Evolutionary conservation across 2,113 vertebrate species (phyloP), one percentile per base, ranked within the genome.

Genomic region (Nothoprocta perdicaria): DNA sequence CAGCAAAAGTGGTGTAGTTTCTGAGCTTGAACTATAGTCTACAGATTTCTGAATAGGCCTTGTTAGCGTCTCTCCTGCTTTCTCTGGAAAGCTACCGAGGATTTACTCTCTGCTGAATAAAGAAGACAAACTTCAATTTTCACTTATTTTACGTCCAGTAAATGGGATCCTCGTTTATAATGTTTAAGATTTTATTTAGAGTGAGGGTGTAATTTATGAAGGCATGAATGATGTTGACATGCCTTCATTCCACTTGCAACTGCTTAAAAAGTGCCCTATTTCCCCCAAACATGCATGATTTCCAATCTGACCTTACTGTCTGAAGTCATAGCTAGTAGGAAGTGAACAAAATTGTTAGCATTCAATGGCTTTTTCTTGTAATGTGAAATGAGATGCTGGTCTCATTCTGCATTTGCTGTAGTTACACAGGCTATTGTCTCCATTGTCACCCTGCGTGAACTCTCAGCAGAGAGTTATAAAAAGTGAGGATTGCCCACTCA

Each of bases 371-470:
- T 27, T 62, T 88, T 69, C 75, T n/a, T 77, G 63, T 73, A 31
- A 76, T 46, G 22, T 92, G 84, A 91, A 80, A 91, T 75, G 68
- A 91, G 84, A 75, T 57, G 81, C 94, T 89, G 75, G 31, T 80
- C 43, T 52, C 72, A 63, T 85, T 18, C 38, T 71, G 66, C 63
- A 55, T 86, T 92, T 90, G 53, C 58, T 81, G 62, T 52, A 65
- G 83, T 93, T 86, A 66, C 26, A 72, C 74, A 90, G 55, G 45
- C 38, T 63, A 12, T 63, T 77, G 50, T 46, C 65, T 83, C 80
- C 29, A 53, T 29, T 93, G 78, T 94, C 60, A 55, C 24, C 43
- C 81, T 86, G 71, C 63, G 71, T 1, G 0, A 48, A 31, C 0
- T 0, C 60, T 71, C 71, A 50, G 81, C 72, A 90, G 73, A 81